Base-by-base conservation (phyloP, 1,140 invertebrate genomes). In the Drosophila erecta region DNA sequence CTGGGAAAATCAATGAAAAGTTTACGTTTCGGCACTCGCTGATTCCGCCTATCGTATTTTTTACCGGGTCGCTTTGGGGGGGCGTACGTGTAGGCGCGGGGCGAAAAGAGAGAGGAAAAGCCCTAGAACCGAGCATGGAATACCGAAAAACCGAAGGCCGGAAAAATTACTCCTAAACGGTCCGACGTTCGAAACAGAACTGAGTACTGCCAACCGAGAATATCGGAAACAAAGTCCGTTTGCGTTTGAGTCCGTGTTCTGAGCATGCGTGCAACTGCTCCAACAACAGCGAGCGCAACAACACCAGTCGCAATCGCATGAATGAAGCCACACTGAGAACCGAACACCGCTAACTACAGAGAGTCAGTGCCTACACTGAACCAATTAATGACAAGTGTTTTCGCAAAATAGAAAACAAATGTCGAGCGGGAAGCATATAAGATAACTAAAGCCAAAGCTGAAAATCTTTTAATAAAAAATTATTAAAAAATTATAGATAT, bases 131-230 rank as follows among this genome's bases (percentile, higher is more conserved):
- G 76, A 81, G 66, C 64, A 81, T 64, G 73, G 66, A 81, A 76
- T 49, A 74, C 64, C 80, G 62, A 69, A 73, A 83, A 89, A 74
- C 43, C 54, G 61, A 76, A 85, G 80, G 87, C 70, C 69, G 70
- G 70, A 71, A 62, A 71, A 70, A 49, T 70, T 33, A 71, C 71
- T 65, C 54, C 79, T 51, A 76, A 87, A 83, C 76, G 78, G 64
- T 64, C 49, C 78, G 79, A 83, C 84, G 69, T 67, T 65, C 64
- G 4, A 58, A 87, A 89, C 84, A 84, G 76, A 83, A 87, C 83
- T 86, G 70, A 81, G 38, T 33, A 67, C 64, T 35, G 58, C 11
- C 40, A 33, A 15, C 33, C 3, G 51, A 49, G 62, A 50, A 51
- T 50, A 30, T 51, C 10, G 65, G 49, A 47, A 64, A 27, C 37